Percentiles rank a stretch among this genome's conserved stretches.
phyloP scores from a whole-genome alignment of 2,113 vertebrate genomes.

The Herpailurus yagouaroundi region DNA sequence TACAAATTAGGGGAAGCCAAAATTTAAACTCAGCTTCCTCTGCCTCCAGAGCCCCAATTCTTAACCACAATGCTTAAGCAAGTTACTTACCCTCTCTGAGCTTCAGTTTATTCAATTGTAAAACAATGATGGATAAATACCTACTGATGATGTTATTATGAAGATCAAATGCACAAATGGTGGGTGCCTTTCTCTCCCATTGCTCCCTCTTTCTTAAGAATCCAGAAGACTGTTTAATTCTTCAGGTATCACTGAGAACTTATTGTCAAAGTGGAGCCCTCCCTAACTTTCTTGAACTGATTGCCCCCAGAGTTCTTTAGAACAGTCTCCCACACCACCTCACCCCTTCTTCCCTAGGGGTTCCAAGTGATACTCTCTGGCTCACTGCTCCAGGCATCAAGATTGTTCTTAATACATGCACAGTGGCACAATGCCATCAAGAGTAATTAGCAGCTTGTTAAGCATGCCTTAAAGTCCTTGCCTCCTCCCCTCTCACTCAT shows the following conservation, averaged over 20 bases:
- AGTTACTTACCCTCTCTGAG: neutral
- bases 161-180: neutral
- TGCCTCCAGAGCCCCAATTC: neutral
- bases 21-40: neutral
- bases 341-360: too few relatives aligned
- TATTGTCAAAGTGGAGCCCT: neutral
- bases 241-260: neutral
- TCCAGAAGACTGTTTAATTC: neutral
- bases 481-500: neutral
- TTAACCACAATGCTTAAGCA: neutral
- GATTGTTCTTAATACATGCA: neutral
- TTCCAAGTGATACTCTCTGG: neutral
- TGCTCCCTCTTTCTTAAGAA: neutral
- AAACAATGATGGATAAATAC: neutral
- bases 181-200: neutral
- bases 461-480: neutral
- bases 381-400: neutral
- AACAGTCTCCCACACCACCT: neutral
- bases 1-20: neutral
- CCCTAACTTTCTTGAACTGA: neutral
- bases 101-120: neutral
- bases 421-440: neutral
- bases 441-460: slow-evolving; percentile 29
- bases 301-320: neutral
- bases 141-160: neutral